Evolutionary conservation across 2,113 vertebrate species (phyloP).

Genomic region (Microtus ochrogaster): DNA sequence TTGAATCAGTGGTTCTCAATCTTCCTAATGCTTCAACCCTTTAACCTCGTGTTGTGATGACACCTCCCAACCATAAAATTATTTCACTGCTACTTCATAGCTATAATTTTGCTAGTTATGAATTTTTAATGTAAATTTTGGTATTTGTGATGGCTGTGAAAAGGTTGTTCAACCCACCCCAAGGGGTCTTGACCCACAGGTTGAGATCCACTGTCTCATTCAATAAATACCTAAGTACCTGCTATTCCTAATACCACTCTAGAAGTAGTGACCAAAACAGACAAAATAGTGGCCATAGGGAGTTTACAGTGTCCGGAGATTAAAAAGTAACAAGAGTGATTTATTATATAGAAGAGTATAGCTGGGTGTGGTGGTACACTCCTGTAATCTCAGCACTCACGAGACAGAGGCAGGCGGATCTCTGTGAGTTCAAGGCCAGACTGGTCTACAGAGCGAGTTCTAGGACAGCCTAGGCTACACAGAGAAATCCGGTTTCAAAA

Average conservation of each 20-base stretch:
- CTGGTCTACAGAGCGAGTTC: not conserved
- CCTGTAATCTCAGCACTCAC: not conserved
- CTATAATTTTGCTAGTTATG: not conserved
- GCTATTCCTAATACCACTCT: not conserved
- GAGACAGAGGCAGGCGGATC: not conserved
- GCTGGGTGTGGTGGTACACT: not conserved
- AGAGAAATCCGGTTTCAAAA: not conserved
- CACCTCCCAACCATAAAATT: not conserved
- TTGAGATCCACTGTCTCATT: not conserved
- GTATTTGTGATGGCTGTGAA: not conserved
- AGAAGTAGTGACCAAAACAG: conserved; percentile 16
- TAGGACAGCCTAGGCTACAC: not conserved
- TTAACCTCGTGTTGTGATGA: not conserved
- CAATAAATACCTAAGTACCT: not conserved
- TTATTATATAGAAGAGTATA: not conserved
- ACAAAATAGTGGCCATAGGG: not conserved
- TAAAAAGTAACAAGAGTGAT: not conserved
- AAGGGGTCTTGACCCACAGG: not conserved
- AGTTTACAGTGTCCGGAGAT: not conserved
- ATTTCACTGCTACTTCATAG: not conserved
- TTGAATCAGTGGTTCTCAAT: not conserved
- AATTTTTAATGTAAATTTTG: not conserved
- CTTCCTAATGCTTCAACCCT: not conserved
- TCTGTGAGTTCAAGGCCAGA: not conserved
- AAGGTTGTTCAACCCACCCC: not conserved